A percentile compares a stretch with the other conserved stretches of the same genome.
Evolutionary conservation across 1,140 invertebrate species (phyloP).

Genomic region (Procambarus virginalis): DNA sequence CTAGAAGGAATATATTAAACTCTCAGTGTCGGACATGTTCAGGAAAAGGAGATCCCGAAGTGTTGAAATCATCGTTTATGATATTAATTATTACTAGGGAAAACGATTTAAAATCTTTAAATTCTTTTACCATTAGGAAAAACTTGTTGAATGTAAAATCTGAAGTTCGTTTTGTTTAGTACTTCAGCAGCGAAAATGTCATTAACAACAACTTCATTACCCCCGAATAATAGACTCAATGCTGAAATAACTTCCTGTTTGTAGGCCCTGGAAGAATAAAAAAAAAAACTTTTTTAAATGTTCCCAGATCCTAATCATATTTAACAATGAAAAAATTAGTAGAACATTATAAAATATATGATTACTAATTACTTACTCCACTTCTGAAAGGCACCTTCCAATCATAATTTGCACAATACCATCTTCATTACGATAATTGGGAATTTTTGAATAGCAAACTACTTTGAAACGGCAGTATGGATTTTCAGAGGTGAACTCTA

Average conservation of each 20-base stretch:
- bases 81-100: too few relatives aligned
- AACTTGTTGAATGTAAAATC: slow-evolving; percentile 6
- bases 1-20: too few relatives aligned
- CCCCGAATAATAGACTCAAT: slow-evolving; percentile 9
- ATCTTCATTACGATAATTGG: slow-evolving; percentile 87
- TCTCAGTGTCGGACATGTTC: too few relatives aligned
- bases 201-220: neutral
- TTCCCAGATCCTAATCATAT: neutral
- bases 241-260: slow-evolving; percentile 30
- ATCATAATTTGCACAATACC: slow-evolving; percentile 89
- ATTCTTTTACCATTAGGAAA: neutral
- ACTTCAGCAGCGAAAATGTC: neutral
- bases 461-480: slow-evolving; percentile 94
- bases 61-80: too few relatives aligned
- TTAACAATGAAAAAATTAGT: neutral
- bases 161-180: neutral
- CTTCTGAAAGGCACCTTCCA: slow-evolving; percentile 84
- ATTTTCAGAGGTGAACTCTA: slow-evolving; percentile 76
- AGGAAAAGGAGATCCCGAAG: too few relatives aligned
- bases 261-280: neutral
- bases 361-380: slow-evolving; percentile 77
- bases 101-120: too few relatives aligned
- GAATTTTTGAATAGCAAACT: slow-evolving; percentile 91
- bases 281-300: too few relatives aligned
- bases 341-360: neutral